A percentile compares a stretch with the other conserved stretches of the same genome.
Conservation (phyloP, 2,888 invertebrate genomes). For the Erebia epiphron region DNA sequence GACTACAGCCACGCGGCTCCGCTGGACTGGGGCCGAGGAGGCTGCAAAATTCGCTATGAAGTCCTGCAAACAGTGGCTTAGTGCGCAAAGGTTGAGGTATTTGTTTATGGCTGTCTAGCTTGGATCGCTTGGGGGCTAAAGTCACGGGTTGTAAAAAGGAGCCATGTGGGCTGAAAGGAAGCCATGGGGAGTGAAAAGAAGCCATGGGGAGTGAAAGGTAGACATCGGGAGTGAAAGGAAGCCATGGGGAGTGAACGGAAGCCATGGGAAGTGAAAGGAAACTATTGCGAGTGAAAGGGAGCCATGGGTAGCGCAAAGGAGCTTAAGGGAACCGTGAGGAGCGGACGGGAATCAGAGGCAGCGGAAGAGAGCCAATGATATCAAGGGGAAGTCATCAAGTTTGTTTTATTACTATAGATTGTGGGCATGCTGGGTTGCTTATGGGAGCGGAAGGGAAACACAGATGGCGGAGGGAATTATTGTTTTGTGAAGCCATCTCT, state of each 20-base stretch:
- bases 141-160: no score
- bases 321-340: neutral
- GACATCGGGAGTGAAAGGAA: neutral
- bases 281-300: no score
- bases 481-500: no score
- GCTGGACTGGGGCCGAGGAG: constrained; percentile 95
- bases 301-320: neutral
- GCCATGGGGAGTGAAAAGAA: no score
- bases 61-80: constrained; percentile 99
- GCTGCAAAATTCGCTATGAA: constrained; percentile 97
- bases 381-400: neutral
- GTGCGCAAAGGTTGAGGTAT: constrained; percentile 86
- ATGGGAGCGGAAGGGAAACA: neutral
- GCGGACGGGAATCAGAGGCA: neutral
- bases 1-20: constrained; percentile 94
- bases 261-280: no score
- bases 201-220: neutral
- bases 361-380: neutral
- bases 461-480: neutral
- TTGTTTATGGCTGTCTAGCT: constrained; percentile 23
- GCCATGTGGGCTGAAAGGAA: neutral
- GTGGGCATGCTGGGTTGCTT: neutral
- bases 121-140: neutral
- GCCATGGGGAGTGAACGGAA: neutral
- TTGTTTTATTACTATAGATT: neutral